phyloP scores from a whole-genome alignment of 2,888 invertebrate genomes.

The Polietes domitor region DNA sequence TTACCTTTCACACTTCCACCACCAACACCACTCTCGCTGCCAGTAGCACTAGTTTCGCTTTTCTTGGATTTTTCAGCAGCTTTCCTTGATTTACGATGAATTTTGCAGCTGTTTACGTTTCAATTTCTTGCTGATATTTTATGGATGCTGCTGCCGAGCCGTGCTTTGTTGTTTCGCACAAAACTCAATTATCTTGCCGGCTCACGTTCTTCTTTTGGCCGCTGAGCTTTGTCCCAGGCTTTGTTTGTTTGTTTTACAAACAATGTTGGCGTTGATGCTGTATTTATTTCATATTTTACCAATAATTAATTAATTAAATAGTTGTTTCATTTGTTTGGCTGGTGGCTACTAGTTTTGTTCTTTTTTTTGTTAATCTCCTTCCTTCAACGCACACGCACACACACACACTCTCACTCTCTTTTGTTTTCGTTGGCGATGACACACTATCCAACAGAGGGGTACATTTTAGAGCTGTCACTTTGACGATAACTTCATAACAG shows the following conservation, averaged over 20 bases:
- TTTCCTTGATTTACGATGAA: slow-evolving; percentile 76
- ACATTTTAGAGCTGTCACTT: background rate
- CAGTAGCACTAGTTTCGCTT: slow-evolving; percentile 69
- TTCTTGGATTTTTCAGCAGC: slow-evolving; percentile 74
- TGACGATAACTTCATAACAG: background rate
- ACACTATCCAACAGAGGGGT: background rate
- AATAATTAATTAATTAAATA: background rate
- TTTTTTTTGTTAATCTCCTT: background rate
- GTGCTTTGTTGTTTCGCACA: no score
- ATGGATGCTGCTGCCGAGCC: no score
- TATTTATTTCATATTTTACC: background rate
- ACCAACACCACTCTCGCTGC: slow-evolving; percentile 65
- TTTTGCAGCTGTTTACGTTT: slow-evolving; percentile 73
- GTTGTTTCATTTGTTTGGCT: background rate
- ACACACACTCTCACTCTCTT: background rate
- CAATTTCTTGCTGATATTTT: background rate
- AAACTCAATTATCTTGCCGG: no score
- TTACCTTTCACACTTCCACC: slow-evolving; percentile 69
- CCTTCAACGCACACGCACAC: background rate
- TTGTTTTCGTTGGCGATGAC: slow-evolving; percentile 5
- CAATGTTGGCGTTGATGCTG: background rate
- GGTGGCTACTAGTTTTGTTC: background rate
- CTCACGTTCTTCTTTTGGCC: no score
- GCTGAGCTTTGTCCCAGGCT: background rate
- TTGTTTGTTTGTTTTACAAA: background rate